These are phyloP conservation scores for Lepidurus apus DNA, from an alignment of 1,140 invertebrate species.

Conservation along the genomic window DNA sequence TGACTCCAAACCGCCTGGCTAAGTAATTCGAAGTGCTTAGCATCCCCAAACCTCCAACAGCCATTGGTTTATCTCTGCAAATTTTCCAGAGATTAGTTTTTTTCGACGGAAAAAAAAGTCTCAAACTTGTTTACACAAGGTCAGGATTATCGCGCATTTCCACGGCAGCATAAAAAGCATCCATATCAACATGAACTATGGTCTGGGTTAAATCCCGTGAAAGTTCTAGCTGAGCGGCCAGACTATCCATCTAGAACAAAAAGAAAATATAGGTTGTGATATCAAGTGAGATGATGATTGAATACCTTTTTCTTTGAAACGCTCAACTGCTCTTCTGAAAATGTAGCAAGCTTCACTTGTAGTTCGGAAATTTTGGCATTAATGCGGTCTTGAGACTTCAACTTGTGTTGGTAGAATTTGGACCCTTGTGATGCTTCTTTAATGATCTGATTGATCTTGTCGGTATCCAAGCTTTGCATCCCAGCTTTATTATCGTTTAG, in stretches of 20 bases:
- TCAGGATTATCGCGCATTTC: conserved; percentile 58
- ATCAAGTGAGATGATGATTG: no score
- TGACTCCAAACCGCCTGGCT: conserved; percentile 58
- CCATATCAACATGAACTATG: conserved; percentile 63
- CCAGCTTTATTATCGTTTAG: conserved; percentile 51
- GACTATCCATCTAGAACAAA: conserved; percentile 45
- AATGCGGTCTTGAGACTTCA: conserved; percentile 46
- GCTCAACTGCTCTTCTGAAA: conserved; percentile 44
- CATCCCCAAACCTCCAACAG: conserved; percentile 58
- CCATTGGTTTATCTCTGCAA: conserved; percentile 54
- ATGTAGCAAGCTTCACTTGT: conserved; percentile 39
- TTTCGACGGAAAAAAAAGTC: not conserved
- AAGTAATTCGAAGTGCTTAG: conserved; percentile 62
- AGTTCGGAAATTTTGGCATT: conserved; percentile 49
- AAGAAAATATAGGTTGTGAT: not conserved
- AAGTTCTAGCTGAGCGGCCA: conserved; percentile 44
- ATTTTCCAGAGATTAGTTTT: conserved; percentile 25
- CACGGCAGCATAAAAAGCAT: conserved; percentile 61
- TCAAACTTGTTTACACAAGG: conserved; percentile 42
- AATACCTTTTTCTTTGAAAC: conserved; percentile 44
- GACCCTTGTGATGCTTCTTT: conserved; percentile 55
- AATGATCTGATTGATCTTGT: conserved; percentile 56
- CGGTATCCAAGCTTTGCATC: conserved; percentile 54
- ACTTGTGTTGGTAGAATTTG: conserved; percentile 53
- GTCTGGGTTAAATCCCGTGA: conserved; percentile 48